Evolutionary conservation across 2,797 vertebrate species (phyloP), one percentile per base, ranked within the genome.

Genomic region (Sebastes itinus): DNA sequence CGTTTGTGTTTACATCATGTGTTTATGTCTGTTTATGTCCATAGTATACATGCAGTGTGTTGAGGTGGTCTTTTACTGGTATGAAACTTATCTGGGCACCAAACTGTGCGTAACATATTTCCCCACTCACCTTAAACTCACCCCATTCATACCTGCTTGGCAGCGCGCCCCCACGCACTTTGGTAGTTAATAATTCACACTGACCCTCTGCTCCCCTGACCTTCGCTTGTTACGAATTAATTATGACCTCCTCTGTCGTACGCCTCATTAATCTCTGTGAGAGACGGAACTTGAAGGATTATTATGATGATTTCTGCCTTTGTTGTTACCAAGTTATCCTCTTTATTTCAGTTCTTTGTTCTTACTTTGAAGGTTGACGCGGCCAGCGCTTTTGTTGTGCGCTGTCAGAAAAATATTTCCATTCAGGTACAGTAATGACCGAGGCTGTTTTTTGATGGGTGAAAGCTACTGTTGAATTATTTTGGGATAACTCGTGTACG

Each of bases 111-210:
- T 86, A 83, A 86, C 84, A 86, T 91, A 91, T 87, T 89, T 89
- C 76, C 75, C 77, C 70, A 84, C 63, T 91, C 86, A 91, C 84
- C 87, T 86, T 59, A 91, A 77, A 66, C 60, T 93, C 80, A 92
- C 83, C 89, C 65, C 30, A n/a, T 80, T 87, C 84, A 85, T 85
- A 88, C 87, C 88, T 91, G 82, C 73, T 85, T 86, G 81, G 85
- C 82, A 87, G 66, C 9, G 12, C 2, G 62, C 87, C 84, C 68
- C 72, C 69, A 71, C 80, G 66, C 81, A 90, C 66, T 30, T 54
- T 63, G 72, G 61, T 81, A 60, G 78, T 94, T 92, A 93, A 94
- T 95, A 94, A 94, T 94, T 93, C 83, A 95, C 80, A 60, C 60
- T 92, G 92, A 94, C 89, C 92, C 89, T 80, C 78, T 85, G 84